phyloP scores from a whole-genome alignment of 2,888 invertebrate species.

The Ophioninae sp. region DNA sequence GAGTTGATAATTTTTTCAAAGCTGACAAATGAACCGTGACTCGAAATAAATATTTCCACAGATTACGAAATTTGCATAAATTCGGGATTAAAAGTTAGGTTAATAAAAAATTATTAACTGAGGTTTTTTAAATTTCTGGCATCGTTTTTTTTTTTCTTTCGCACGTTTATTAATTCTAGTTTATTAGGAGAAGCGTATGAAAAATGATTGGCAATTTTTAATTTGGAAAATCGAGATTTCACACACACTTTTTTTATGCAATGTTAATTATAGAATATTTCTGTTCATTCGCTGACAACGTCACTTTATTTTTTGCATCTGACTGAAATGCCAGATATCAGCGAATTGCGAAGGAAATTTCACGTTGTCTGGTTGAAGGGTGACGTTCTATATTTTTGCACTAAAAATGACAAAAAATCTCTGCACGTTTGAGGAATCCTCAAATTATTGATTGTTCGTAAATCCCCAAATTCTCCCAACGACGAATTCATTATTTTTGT shows the following conservation, averaged over 20 bases:
- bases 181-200: not conserved
- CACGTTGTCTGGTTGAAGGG: not conserved
- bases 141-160: too few relatives aligned
- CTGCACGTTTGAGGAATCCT: not conserved
- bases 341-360: not conserved
- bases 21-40: too few relatives aligned
- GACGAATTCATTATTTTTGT: not conserved
- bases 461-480: not conserved
- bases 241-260: not conserved
- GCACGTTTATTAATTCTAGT: not conserved
- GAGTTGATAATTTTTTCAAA: too few relatives aligned
- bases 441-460: not conserved
- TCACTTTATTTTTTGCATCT: not conserved
- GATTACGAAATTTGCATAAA: too few relatives aligned
- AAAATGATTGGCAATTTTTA: not conserved
- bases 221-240: not conserved
- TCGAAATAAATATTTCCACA: too few relatives aligned
- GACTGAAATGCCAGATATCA: slow-evolving; percentile 12
- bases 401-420: not conserved
- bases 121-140: too few relatives aligned
- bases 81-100: too few relatives aligned
- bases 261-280: slow-evolving; percentile 2
- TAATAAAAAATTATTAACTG: too few relatives aligned
- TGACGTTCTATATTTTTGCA: not conserved
- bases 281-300: not conserved